Percentiles rank a stretch among this genome's conserved stretches.
Conservation (phyloP, 2,888 invertebrate genomes). For the Macrosiphum euphorbiae region DNA sequence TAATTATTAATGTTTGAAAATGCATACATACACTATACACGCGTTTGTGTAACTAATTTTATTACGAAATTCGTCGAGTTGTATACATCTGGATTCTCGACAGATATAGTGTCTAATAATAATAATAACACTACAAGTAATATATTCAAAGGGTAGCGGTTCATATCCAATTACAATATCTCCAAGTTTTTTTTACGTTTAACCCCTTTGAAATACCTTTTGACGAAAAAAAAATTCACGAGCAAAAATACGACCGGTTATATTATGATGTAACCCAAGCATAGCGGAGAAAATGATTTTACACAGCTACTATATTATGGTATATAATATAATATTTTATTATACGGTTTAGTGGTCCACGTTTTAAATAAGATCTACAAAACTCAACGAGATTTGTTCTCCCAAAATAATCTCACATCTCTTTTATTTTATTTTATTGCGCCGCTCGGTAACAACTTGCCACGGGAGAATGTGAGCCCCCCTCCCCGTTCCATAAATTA, state of each 20-base stretch:
- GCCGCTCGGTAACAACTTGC: neutral
- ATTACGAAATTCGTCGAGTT: neutral
- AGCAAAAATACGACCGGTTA: neutral
- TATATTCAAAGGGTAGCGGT: neutral
- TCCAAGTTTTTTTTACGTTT: neutral
- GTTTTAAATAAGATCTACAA: constrained; percentile 30
- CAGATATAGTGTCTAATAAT: neutral
- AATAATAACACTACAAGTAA: neutral
- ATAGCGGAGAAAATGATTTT: neutral
- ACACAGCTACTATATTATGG: neutral
- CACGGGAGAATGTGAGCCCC: neutral
- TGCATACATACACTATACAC: neutral
- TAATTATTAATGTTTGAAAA: neutral
- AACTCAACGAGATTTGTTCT: neutral
- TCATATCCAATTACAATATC: constrained; percentile 19
- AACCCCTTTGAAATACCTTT: neutral
- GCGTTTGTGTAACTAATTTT: neutral
- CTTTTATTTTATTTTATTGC: neutral
- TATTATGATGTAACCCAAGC: neutral
- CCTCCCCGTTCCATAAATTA: neutral
- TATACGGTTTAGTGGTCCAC: neutral
- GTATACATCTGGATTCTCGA: neutral
- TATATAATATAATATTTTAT: neutral
- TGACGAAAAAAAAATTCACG: neutral
- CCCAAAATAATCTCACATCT: constrained; percentile 26